phyloP scores from a whole-genome alignment of 2,888 invertebrate species.

The Muscina levida region DNA sequence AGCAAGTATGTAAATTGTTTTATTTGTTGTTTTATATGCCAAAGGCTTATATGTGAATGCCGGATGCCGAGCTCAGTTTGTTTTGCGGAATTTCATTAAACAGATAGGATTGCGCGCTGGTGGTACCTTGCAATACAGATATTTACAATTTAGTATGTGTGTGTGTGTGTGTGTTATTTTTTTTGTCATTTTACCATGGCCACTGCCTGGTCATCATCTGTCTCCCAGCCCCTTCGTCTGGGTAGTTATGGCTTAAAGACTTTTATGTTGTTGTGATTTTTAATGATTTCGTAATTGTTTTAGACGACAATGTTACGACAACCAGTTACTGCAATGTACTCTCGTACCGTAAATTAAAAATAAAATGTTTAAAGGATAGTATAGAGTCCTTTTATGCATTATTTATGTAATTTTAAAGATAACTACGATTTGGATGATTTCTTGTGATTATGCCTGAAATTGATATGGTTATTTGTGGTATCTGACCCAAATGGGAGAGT shows the following conservation, averaged over 20 bases:
- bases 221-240: constrained; percentile 34
- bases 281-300: constrained; percentile 75
- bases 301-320: constrained; percentile 69
- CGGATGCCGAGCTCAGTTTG: constrained; percentile 41
- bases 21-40: constrained; percentile 62
- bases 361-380: background rate
- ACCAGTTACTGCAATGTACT: constrained; percentile 38
- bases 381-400: background rate
- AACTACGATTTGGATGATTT: constrained; percentile 12
- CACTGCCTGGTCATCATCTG: constrained; percentile 6
- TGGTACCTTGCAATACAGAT: constrained; percentile 15
- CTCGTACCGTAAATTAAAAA: constrained; percentile 5
- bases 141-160: too few species aligned
- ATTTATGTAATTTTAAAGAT: background rate
- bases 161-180: background rate
- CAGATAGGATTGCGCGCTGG: constrained; percentile 26
- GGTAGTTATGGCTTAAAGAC: constrained; percentile 64
- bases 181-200: too few species aligned
- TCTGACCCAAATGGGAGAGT: background rate
- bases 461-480: constrained; percentile 21
- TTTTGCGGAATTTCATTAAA: constrained; percentile 10
- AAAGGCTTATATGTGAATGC: constrained; percentile 58
- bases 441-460: constrained; percentile 49
- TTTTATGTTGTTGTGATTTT: constrained; percentile 70
- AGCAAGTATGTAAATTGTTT: constrained; percentile 77